phyloP scores from a whole-genome alignment of 2,888 invertebrate species.

The Apodemia zela region DNA sequence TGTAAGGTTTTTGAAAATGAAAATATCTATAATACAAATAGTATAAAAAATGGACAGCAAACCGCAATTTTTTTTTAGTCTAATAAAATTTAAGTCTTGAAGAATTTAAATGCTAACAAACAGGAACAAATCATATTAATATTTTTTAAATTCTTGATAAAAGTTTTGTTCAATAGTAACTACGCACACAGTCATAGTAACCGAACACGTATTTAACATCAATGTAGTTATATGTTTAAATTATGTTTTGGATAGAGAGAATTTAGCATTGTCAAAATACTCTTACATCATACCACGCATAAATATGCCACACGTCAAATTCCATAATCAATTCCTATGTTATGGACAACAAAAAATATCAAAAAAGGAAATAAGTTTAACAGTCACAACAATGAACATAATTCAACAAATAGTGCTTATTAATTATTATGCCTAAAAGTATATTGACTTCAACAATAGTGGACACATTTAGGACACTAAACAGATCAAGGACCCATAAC shows the following conservation, averaged over 20 bases:
- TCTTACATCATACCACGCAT: neutral
- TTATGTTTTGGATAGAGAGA: constrained; percentile 4
- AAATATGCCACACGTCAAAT: neutral
- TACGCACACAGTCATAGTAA: constrained; percentile 12
- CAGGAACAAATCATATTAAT: neutral
- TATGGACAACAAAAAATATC: constrained; percentile 1
- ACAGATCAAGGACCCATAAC: neutral
- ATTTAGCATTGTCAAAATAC: neutral
- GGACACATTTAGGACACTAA: neutral
- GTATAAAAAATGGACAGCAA: too few relatives aligned
- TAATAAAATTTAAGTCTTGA: neutral
- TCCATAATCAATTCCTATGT: neutral
- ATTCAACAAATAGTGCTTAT: neutral
- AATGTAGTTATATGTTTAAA: neutral
- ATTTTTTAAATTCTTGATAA: neutral
- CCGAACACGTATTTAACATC: neutral
- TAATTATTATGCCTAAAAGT: neutral
- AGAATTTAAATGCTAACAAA: constrained; percentile 1
- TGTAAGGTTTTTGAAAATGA: too few relatives aligned
- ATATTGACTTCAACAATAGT: neutral
- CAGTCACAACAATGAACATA: constrained; percentile 9
- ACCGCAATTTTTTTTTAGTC: too few relatives aligned
- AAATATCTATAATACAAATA: too few relatives aligned
- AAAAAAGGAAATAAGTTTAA: constrained; percentile 3
- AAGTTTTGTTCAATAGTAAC: constrained; percentile 5